Evolutionary conservation across 2,113 vertebrate genomes (phyloP), one percentile per base, ranked within the genome.

Genomic region (Sylvia atricapilla): DNA sequence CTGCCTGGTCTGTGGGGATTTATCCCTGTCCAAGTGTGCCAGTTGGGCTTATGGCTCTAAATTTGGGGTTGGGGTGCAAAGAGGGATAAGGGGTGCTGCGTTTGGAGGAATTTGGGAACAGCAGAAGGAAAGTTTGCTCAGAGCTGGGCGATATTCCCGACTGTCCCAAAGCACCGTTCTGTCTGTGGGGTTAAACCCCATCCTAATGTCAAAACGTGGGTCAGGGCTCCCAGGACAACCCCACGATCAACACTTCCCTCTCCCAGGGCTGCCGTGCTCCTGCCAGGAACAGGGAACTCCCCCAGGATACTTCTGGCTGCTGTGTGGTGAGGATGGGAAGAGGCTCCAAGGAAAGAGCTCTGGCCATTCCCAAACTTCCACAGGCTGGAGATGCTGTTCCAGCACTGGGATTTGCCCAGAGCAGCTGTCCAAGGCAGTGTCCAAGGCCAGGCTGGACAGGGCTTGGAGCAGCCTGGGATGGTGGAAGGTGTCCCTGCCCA

Each of bases 41-140:
- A 24, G 15, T 9, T 2, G 3, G 35, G 59, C 9, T 84, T 56
- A 10, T 5, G 23, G 37, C 41, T 53, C 35, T 50, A 24, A 27
- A 41, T 63, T 8, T 41, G 73, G 49, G 30, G 6, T 28, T 2
- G 10, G 47, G 24, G 10, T 63, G 10, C 19, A 28, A 28, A 10
- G 13, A 9, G 0, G 0, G 33, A 9, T 2, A 6, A 33, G 24
- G 14, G 33, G 3, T 17, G 35, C 30, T 60, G 63, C 0, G 2
- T 50, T 62, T 2, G 3, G 33, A 0, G 2, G 25, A 28, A 7
- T 30, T 21, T 43, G 28, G 52, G 33, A 30, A 16, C 27, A n/a
- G 15, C 35, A 11, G 87, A 50, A 17, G 67, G 76, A 58, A 39
- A 83, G 30, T 30, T 18, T 2, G 0, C 33, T 56, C 0, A 0